A percentile compares a stretch with the other conserved stretches of the same genome.
Evolutionary conservation across 2,113 vertebrate species (phyloP).

Genomic region (Perca fluviatilis): DNA sequence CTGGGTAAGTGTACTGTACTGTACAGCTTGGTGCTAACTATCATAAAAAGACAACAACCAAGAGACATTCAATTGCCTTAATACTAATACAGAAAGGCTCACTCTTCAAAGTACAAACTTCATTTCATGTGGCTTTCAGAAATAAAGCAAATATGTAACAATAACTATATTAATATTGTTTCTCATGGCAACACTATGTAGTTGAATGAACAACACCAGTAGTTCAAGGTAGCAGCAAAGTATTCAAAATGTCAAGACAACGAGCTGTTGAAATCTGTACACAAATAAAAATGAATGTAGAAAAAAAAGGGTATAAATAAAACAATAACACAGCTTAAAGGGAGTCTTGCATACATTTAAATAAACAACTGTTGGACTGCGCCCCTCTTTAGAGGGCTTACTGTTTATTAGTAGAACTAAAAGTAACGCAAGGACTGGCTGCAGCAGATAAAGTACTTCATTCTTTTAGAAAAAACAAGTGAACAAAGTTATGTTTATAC

Average conservation of each 20-base stretch:
- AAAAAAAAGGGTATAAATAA: slow-evolving; percentile 77
- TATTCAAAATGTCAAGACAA: slow-evolving; percentile 81
- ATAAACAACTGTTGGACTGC: slow-evolving; percentile 78
- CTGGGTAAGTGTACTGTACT: slow-evolving; percentile 77
- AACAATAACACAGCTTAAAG: slow-evolving; percentile 84
- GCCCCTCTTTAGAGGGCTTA: slow-evolving; percentile 78
- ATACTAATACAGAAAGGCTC: slow-evolving; percentile 79
- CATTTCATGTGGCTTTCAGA: slow-evolving; percentile 75
- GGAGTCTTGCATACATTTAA: slow-evolving; percentile 86
- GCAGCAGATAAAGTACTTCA: slow-evolving; percentile 85
- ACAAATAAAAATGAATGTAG: slow-evolving; percentile 80
- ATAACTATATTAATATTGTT: slow-evolving; percentile 73
- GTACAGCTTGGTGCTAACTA: slow-evolving; percentile 85
- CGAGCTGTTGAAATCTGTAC: slow-evolving; percentile 80
- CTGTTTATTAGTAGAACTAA: slow-evolving; percentile 75
- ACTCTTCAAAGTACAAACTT: slow-evolving; percentile 80
- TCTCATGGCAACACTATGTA: slow-evolving; percentile 71
- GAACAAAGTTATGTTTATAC: slow-evolving; percentile 85
- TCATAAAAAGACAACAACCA: slow-evolving; percentile 81
- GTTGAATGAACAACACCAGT: slow-evolving; percentile 80
- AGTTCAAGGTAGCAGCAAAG: slow-evolving; percentile 87
- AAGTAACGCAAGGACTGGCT: slow-evolving; percentile 81
- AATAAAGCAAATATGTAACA: slow-evolving; percentile 71
- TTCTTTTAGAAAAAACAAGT: slow-evolving; percentile 83
- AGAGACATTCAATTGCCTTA: slow-evolving; percentile 83